Evolutionary conservation across 2,888 invertebrate genomes (phyloP).

Genomic region (Atethmia centrago): DNA sequence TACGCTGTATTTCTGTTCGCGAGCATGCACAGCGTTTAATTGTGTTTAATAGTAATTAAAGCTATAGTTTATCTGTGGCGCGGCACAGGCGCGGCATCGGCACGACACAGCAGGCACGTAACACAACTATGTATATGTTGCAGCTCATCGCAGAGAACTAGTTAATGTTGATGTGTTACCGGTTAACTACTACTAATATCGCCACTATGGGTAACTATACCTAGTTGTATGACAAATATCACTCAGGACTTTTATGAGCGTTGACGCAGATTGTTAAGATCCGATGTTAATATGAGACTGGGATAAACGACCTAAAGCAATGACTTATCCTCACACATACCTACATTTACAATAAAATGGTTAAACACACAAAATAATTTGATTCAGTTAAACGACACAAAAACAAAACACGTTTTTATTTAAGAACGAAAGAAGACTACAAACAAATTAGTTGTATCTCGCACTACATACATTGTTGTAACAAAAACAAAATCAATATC

Average conservation of each 20-base stretch:
- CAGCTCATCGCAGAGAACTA: constrained; percentile 15
- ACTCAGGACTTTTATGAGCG: not conserved
- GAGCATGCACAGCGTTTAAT: constrained; percentile 71
- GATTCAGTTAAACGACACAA: not conserved
- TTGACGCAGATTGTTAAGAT: not conserved
- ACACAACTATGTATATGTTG: constrained; percentile 16
- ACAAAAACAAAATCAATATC: constrained; percentile 69
- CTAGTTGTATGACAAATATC: not conserved
- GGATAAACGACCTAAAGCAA: not conserved
- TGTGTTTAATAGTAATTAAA: constrained; percentile 72
- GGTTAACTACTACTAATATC: constrained; percentile 8
- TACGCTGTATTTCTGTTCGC: constrained; percentile 58
- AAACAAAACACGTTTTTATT: constrained; percentile 24
- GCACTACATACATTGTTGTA: constrained; percentile 55
- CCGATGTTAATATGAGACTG: not conserved
- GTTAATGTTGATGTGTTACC: constrained; percentile 13
- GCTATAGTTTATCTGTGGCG: constrained; percentile 66
- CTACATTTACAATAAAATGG: not conserved
- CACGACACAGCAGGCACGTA: constrained; percentile 58
- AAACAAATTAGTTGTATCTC: constrained; percentile 62
- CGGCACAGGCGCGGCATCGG: constrained; percentile 30
- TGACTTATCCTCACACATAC: not conserved
- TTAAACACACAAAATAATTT: not conserved
- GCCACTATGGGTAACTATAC: not conserved
- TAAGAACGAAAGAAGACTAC: constrained; percentile 25